phyloP scores from a whole-genome alignment of 2,888 invertebrate species.

The Noctua comes region DNA sequence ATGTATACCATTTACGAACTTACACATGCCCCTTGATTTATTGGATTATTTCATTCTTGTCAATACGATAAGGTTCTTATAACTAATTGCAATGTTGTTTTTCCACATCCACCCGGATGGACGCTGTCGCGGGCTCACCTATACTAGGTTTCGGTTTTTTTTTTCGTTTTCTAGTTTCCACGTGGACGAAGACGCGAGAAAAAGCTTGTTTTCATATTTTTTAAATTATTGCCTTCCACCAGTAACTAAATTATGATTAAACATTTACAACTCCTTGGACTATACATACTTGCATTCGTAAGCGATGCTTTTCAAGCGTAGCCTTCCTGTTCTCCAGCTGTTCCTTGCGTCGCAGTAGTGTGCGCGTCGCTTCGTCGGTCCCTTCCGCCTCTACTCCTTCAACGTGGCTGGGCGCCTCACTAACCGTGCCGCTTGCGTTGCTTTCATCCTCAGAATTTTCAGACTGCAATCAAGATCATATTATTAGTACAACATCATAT shows the following conservation, averaged over 20 bases:
- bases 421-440: slow-evolving; percentile 72
- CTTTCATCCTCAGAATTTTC: slow-evolving; percentile 85
- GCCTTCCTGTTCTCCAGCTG: slow-evolving; percentile 85
- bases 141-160: neutral
- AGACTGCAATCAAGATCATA: slow-evolving; percentile 70
- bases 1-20: too few relatives aligned
- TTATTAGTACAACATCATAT: neutral
- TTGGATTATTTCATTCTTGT: neutral
- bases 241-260: neutral
- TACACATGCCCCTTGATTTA: neutral
- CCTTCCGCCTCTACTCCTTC: slow-evolving; percentile 78
- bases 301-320: slow-evolving; percentile 82
- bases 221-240: neutral
- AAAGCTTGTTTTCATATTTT: neutral
- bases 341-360: slow-evolving; percentile 84
- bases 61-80: neutral
- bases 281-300: slow-evolving; percentile 83
- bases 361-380: slow-evolving; percentile 85
- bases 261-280: neutral
- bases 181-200: neutral
- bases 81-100: neutral
- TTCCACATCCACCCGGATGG: neutral
- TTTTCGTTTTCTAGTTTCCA: neutral
- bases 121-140: too few relatives aligned
- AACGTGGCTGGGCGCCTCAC: slow-evolving; percentile 87